Evolutionary conservation across 1,140 invertebrate species (phyloP).

Genomic region (Nephotettix cincticeps): DNA sequence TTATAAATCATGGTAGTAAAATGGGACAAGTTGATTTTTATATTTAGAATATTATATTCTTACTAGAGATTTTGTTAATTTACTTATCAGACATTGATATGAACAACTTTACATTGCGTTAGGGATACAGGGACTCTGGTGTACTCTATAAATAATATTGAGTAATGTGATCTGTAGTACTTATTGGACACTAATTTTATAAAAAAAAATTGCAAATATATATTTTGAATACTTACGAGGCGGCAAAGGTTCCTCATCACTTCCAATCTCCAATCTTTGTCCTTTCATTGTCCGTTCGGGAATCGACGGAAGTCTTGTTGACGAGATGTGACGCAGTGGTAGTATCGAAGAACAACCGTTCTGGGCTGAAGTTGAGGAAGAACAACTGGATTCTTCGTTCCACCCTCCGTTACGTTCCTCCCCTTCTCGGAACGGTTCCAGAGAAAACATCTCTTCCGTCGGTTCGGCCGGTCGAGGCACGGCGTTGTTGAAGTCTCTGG

Average conservation of each 20-base stretch:
- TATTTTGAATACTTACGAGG: slow-evolving; percentile 68
- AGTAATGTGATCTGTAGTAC: no score
- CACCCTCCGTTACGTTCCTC: slow-evolving; percentile 34
- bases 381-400: background rate
- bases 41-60: no score
- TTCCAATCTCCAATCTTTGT: slow-evolving; percentile 61
- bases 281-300: slow-evolving; percentile 64
- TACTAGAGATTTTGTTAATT: no score
- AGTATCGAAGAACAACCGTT: slow-evolving; percentile 41
- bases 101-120: no score
- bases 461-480: background rate
- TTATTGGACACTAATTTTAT: no score
- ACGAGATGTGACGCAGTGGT: slow-evolving; percentile 68
- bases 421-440: slow-evolving; percentile 14
- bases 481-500: background rate
- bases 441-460: slow-evolving; percentile 26
- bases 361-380: background rate
- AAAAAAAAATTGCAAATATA: no score
- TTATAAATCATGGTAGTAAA: no score
- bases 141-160: no score
- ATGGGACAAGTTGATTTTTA: no score
- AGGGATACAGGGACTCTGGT: no score
- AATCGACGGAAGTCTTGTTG: slow-evolving; percentile 77
- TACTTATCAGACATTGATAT: no score
- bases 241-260: slow-evolving; percentile 78